Conservation (phyloP, 2,113 vertebrate species). For the Salvelinus alpinus region DNA sequence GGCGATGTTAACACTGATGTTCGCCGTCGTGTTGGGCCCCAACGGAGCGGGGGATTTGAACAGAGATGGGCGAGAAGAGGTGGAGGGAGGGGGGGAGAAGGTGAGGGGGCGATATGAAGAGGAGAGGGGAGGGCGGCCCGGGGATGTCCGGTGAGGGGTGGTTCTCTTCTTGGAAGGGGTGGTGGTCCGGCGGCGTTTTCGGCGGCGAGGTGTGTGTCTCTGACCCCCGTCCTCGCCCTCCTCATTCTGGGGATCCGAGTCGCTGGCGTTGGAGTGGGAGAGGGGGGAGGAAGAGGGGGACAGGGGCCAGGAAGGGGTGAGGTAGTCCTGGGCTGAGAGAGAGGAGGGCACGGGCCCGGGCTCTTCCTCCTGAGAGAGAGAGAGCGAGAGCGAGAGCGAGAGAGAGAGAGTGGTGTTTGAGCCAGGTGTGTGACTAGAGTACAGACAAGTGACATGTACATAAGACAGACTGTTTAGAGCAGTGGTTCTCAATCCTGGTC, state of each 20-base stretch:
- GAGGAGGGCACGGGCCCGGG: conserved; percentile 41
- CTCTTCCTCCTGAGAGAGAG: conserved; percentile 70
- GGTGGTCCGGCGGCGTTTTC: conserved; percentile 54
- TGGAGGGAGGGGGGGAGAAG: conserved; percentile 41
- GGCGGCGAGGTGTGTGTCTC: conserved; percentile 48
- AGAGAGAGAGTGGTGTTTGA: no score
- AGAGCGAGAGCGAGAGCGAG: neutral
- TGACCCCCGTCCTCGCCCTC: conserved; percentile 36
- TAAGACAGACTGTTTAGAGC: no score
- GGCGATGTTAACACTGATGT: conserved; percentile 29
- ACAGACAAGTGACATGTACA: no score
- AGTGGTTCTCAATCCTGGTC: no score
- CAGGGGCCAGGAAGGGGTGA: conserved; percentile 79
- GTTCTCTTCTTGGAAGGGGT: conserved; percentile 64
- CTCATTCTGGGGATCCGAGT: conserved; percentile 68
- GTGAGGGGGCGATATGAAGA: conserved; percentile 33
- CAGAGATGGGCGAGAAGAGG: conserved; percentile 50
- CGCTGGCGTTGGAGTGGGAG: conserved; percentile 77
- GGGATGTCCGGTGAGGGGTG: conserved; percentile 45
- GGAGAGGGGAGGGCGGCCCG: conserved; percentile 18
- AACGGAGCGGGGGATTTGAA: conserved; percentile 70
- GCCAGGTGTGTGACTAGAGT: no score
- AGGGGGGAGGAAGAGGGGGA: conserved; percentile 77
- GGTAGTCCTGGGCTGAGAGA: conserved; percentile 68
- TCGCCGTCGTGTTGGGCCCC: conserved; percentile 36